Conservation (phyloP, 2,888 invertebrate species). For the Chaetogeoica ovagalla region DNA sequence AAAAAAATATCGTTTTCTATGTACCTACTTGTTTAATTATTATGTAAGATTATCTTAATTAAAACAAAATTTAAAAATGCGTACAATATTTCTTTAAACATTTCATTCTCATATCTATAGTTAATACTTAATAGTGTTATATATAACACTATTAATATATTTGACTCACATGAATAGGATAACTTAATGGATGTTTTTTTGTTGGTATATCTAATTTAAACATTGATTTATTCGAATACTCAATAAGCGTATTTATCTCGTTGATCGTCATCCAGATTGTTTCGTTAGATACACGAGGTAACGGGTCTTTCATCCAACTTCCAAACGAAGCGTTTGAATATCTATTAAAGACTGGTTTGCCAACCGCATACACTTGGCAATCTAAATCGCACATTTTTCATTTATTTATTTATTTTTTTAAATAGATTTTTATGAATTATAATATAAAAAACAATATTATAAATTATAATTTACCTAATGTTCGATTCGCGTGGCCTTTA, state of each 20-base stretch:
- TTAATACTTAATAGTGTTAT: not conserved
- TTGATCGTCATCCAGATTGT: conserved; percentile 85
- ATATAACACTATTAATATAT: not conserved
- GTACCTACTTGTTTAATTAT: no score
- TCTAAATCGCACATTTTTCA: conserved; percentile 63
- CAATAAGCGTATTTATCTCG: conserved; percentile 72
- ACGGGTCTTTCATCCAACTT: conserved; percentile 64
- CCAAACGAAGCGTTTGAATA: conserved; percentile 77
- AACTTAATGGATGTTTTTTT: conserved; percentile 59
- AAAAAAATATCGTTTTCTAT: no score
- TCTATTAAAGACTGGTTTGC: conserved; percentile 88
- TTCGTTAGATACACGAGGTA: conserved; percentile 65
- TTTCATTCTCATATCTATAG: no score
- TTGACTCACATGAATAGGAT: conserved; percentile 61
- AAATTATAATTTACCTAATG: conserved; percentile 60
- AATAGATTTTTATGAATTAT: not conserved
- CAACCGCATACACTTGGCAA: conserved; percentile 86
- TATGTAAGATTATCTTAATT: no score
- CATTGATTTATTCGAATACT: conserved; percentile 74
- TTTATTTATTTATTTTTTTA: not conserved
- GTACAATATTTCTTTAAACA: no score
- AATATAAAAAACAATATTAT: not conserved
- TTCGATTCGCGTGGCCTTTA: conserved; percentile 63
- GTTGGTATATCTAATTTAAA: conserved; percentile 63
- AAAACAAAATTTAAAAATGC: no score